phyloP scores from a whole-genome alignment of 2,113 vertebrate genomes.

The Seriola aureovittata region DNA sequence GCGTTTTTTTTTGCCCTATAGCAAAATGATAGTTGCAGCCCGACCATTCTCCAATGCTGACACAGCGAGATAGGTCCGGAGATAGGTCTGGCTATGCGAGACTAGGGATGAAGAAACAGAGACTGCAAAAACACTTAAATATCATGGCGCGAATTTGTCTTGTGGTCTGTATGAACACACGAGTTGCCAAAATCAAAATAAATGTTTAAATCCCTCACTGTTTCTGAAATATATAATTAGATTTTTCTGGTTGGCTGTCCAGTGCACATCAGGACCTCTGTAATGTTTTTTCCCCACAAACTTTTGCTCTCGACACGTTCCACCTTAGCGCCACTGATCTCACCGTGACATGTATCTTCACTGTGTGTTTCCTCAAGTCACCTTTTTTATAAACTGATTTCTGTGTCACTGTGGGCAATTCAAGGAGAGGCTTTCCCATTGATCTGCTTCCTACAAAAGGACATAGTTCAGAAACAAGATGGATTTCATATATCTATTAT shows the following conservation, averaged over 20 bases:
- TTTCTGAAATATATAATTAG: background rate
- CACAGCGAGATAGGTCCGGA: too few species aligned
- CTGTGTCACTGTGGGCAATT: slow-evolving; percentile 74
- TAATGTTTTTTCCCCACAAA: background rate
- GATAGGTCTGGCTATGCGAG: too few species aligned
- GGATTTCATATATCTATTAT: slow-evolving; percentile 86
- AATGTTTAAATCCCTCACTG: too few species aligned
- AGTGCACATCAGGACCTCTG: background rate
- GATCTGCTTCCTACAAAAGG: slow-evolving; percentile 78
- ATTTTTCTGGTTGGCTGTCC: background rate
- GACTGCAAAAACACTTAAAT: too few species aligned
- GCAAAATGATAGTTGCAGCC: too few species aligned
- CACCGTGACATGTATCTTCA: background rate
- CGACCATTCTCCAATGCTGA: too few species aligned
- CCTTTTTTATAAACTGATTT: slow-evolving; percentile 48
- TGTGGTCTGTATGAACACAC: too few species aligned
- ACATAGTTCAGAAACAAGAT: slow-evolving; percentile 83
- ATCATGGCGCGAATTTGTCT: too few species aligned
- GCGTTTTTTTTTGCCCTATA: too few species aligned
- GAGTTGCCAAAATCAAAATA: too few species aligned
- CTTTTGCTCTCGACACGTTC: background rate
- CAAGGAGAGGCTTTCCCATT: slow-evolving; percentile 74
- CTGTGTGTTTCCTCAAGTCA: slow-evolving; percentile 4
- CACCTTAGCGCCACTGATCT: background rate
- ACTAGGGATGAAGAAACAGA: too few species aligned